A percentile compares a stretch with the other conserved stretches of the same genome.
phyloP scores from a whole-genome alignment of 2,797 vertebrate species.

The Salarias fasciatus region DNA sequence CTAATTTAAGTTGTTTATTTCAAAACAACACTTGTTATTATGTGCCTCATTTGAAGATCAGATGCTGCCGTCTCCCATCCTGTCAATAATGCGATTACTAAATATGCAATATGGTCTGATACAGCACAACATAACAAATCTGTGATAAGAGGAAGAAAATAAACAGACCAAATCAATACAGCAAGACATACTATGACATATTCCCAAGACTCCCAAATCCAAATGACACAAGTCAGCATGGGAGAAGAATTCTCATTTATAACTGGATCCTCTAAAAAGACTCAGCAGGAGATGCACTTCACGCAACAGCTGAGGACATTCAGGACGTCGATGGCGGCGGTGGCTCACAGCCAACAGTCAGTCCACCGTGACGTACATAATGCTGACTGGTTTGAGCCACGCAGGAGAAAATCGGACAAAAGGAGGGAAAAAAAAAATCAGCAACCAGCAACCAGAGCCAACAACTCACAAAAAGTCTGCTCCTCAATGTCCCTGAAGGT shows the following conservation, averaged over 20 bases:
- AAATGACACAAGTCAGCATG: background rate
- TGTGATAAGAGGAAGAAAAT: no score
- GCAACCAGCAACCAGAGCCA: conserved; percentile 3
- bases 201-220: background rate
- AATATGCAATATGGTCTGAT: background rate
- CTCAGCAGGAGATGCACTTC: conserved; percentile 1
- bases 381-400: conserved; percentile 3
- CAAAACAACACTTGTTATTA: no score
- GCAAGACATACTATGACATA: background rate
- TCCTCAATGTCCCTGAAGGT: no score
- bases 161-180: conserved; percentile 2
- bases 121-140: no score
- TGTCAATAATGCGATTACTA: background rate
- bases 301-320: conserved; percentile 22
- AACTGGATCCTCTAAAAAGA: background rate
- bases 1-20: no score
- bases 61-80: no score
- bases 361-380: conserved; percentile 7
- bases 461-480: background rate
- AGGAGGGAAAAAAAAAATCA: background rate
- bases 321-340: background rate
- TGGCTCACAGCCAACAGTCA: conserved; percentile 7
- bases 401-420: conserved; percentile 1
- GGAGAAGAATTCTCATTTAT: background rate
- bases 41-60: no score